A percentile compares a stretch with the other conserved stretches of the same genome.
phyloP scores from a whole-genome alignment of 2,888 invertebrate genomes.

The Dimorphilus gyrociliatus region DNA sequence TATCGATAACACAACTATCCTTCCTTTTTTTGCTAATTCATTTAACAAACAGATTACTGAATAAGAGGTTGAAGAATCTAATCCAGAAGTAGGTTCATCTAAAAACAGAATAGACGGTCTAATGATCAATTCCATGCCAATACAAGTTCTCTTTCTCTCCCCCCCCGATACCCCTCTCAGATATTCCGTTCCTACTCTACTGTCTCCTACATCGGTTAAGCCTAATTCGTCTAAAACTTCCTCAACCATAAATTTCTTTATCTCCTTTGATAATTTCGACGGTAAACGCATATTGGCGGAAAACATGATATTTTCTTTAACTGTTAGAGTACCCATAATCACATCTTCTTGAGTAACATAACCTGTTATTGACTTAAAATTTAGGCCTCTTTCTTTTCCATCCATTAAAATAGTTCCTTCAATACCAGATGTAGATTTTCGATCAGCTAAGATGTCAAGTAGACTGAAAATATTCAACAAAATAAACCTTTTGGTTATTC shows the following conservation, averaged over 20 bases:
- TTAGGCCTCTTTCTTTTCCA: too few species aligned
- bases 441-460: conserved; percentile 27
- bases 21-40: conserved; percentile 19
- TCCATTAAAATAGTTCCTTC: conserved; percentile 23
- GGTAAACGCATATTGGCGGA: conserved; percentile 33
- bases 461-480: conserved; percentile 14
- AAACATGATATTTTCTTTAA: conserved; percentile 32
- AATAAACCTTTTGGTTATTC: too few species aligned
- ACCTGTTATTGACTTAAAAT: too few species aligned
- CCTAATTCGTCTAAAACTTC: conserved; percentile 30
- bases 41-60: conserved; percentile 7
- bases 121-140: conserved; percentile 38
- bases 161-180: conserved; percentile 38
- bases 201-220: conserved; percentile 25
- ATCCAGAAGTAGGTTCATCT: conserved; percentile 38
- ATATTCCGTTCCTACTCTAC: conserved; percentile 36
- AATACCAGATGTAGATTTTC: conserved; percentile 24
- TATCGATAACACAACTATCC: conserved; percentile 35
- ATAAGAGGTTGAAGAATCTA: conserved; percentile 30
- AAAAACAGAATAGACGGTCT: conserved; percentile 34
- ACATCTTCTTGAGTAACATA: conserved; percentile 30
- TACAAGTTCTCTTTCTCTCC: conserved; percentile 35
- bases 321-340: conserved; percentile 35
- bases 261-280: conserved; percentile 9
- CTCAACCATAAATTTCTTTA: conserved; percentile 19